Percentiles rank a stretch among this genome's conserved stretches.
These are phyloP conservation scores for Cerastoderma edule DNA, from an alignment of 2,888 invertebrate genomes.

Conservation along the genomic window DNA sequence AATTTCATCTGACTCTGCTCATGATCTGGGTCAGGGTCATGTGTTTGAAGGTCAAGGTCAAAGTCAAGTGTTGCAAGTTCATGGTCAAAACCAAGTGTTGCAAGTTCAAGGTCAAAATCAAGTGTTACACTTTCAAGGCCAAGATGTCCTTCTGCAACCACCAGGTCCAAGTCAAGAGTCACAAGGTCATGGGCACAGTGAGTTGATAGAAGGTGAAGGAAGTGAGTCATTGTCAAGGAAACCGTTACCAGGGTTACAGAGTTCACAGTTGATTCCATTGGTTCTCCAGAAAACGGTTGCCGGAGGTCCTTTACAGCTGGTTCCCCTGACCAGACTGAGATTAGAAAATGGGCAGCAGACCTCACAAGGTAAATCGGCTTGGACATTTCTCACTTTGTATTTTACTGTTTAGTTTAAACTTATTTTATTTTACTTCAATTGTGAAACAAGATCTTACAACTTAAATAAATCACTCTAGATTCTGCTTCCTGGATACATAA, in stretches of 20 bases:
- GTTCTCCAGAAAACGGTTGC: conserved; percentile 35
- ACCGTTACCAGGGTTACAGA: conserved; percentile 14
- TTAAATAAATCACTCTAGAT: no score
- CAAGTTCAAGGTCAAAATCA: not conserved
- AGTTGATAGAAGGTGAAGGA: no score
- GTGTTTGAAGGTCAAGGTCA: conserved; percentile 10
- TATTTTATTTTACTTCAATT: no score
- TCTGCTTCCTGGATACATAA: no score
- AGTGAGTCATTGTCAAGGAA: not conserved
- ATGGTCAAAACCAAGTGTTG: not conserved
- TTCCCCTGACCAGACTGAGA: conserved; percentile 35
- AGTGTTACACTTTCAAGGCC: not conserved
- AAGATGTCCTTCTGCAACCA: not conserved
- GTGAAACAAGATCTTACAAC: no score
- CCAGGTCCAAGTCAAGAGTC: not conserved
- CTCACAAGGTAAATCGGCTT: not conserved
- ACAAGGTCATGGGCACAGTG: no score
- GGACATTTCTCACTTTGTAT: no score
- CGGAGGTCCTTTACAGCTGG: conserved; percentile 34
- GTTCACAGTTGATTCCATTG: conserved; percentile 33
- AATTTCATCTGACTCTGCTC: not conserved
- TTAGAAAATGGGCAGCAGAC: conserved; percentile 22
- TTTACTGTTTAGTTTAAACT: no score
- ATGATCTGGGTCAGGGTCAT: not conserved
- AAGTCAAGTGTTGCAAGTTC: not conserved